Percentiles rank a stretch among this genome's conserved stretches.
Conservation (phyloP, 2,797 vertebrate species). For the Xenentodon cancila region DNA sequence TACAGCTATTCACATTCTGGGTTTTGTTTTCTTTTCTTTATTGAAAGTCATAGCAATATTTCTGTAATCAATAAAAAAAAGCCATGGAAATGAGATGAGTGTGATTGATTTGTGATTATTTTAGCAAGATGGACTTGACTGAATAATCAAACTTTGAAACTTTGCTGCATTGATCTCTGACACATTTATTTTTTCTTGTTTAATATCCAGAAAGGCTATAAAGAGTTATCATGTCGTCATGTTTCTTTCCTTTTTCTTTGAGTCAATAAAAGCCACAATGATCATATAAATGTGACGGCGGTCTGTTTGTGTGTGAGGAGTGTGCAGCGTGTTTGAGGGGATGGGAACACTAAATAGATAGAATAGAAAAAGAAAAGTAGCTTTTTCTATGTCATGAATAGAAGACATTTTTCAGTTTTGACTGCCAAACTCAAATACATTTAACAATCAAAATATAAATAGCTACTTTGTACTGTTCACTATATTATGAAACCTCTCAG, state of each 20-base stretch:
- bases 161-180: conserved; percentile 47
- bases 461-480: too few species aligned
- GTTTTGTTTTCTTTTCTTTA: conserved; percentile 57
- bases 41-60: conserved; percentile 79
- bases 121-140: conserved; percentile 53
- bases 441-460: too few species aligned
- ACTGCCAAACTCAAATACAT: too few species aligned
- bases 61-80: conserved; percentile 75
- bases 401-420: too few species aligned
- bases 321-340: conserved; percentile 45
- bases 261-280: conserved; percentile 72
- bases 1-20: conserved; percentile 74
- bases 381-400: conserved; percentile 37
- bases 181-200: conserved; percentile 51
- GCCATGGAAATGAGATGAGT: conserved; percentile 64
- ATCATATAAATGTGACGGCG: conserved; percentile 38
- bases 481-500: too few species aligned
- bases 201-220: conserved; percentile 55
- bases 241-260: conserved; percentile 29
- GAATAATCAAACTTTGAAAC: conserved; percentile 71
- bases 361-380: conserved; percentile 34
- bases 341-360: conserved; percentile 67
- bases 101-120: conserved; percentile 56
- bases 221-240: conserved; percentile 44
- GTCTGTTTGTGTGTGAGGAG: conserved; percentile 43